A percentile compares a stretch with the other conserved stretches of the same genome.
Conservation (phyloP, 2,113 vertebrate genomes). For the Cricetomys ansorgei region DNA sequence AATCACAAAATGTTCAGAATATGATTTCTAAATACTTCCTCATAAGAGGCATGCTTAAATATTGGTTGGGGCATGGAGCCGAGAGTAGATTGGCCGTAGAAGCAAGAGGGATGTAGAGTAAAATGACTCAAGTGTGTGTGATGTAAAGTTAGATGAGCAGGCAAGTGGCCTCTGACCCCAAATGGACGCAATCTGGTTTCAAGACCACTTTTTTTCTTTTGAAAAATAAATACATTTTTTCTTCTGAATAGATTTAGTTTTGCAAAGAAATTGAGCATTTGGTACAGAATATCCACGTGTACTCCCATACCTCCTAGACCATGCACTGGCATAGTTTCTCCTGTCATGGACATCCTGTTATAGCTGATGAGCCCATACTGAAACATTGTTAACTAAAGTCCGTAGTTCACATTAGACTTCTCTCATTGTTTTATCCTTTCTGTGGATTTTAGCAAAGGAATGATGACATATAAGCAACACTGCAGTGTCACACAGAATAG, state of each 20-base stretch:
- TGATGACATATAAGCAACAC: not conserved
- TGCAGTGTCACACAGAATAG: not conserved
- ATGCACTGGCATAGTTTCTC: not conserved
- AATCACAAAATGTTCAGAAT: conserved; percentile 72
- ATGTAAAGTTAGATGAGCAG: not conserved
- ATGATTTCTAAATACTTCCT: conserved; percentile 46
- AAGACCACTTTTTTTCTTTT: not conserved
- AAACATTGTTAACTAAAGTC: not conserved
- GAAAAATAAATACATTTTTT: conserved; percentile 8
- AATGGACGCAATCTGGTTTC: not conserved
- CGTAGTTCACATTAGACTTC: conserved; percentile 5
- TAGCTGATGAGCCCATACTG: not conserved
- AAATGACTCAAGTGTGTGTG: not conserved
- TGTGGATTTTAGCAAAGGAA: not conserved
- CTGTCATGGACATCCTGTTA: not conserved
- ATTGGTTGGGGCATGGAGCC: not conserved
- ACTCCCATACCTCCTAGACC: not conserved
- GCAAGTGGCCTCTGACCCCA: not conserved
- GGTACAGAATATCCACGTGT: not conserved
- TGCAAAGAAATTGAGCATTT: conserved; percentile 2
- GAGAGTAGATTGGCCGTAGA: not conserved
- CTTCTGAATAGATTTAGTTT: conserved; percentile 32
- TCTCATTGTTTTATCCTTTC: not conserved
- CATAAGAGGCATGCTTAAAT: conserved; percentile 20
- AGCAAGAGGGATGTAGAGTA: not conserved